A percentile compares a stretch with the other conserved stretches of the same genome.
Evolutionary conservation across 2,113 vertebrate species (phyloP).

Genomic region (Telmatochromis brichardi): DNA sequence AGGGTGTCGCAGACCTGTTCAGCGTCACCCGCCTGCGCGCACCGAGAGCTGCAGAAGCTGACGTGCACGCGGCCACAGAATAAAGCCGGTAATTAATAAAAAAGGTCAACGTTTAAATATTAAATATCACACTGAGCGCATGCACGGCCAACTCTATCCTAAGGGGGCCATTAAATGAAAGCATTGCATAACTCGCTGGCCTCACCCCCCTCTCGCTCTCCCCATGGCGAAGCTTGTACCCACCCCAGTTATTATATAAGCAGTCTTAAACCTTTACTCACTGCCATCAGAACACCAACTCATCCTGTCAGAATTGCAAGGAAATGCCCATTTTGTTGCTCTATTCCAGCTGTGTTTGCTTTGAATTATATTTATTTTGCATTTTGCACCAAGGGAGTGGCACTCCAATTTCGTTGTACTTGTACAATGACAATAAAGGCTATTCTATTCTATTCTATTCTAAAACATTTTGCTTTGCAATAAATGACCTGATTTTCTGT

Average conservation of each 20-base stretch:
- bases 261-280: background rate
- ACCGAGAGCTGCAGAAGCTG: background rate
- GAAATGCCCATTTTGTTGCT: background rate
- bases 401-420: no score
- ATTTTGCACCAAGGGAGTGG: no score
- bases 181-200: background rate
- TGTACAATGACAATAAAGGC: no score
- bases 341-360: background rate
- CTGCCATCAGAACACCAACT: background rate
- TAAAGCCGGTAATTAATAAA: background rate
- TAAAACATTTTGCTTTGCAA: background rate
- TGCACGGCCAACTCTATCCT: background rate
- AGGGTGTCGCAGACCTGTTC: background rate
- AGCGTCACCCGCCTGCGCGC: background rate
- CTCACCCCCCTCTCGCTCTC: background rate
- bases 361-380: no score
- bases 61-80: background rate
- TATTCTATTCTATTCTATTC: no score
- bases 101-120: conserved; percentile 32
- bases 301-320: background rate
- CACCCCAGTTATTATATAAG: conserved; percentile 1
- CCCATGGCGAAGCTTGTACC: conserved; percentile 1
- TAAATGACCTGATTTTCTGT: background rate
- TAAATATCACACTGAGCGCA: background rate
- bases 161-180: background rate